Conservation (phyloP, 2,113 vertebrate genomes). For the Himantopus leucocephalus region DNA sequence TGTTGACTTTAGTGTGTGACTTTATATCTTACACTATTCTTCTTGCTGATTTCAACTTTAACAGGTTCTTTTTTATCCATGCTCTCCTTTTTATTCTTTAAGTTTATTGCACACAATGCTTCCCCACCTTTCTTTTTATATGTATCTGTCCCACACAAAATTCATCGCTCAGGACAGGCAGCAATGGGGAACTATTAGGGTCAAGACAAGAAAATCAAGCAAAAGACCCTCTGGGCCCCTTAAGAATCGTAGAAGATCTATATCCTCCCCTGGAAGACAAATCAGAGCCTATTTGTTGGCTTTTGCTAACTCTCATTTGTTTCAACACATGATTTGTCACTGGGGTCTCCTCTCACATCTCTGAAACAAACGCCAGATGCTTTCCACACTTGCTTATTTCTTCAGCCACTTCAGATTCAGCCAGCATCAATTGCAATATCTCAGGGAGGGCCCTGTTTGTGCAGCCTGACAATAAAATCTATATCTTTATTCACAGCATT, state of each 20-base stretch:
- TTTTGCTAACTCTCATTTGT: constrained; percentile 32
- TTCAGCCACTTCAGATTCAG: constrained; percentile 25
- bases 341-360: background rate
- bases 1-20: background rate
- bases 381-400: background rate
- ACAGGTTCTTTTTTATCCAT: background rate
- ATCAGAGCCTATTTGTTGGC: background rate
- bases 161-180: background rate
- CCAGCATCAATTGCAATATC: constrained; percentile 20
- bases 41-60: background rate
- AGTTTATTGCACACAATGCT: background rate
- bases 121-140: background rate
- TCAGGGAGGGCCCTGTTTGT: constrained; percentile 18
- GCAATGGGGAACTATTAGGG: background rate
- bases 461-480: constrained; percentile 56
- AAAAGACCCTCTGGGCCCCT: background rate
- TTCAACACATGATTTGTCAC: constrained; percentile 47
- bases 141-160: background rate
- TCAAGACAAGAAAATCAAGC: background rate
- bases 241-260: background rate
- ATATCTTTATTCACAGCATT: constrained; percentile 48
- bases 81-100: background rate
- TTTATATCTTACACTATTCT: background rate
- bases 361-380: background rate
- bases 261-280: background rate